Conservation (phyloP, 2,113 vertebrate genomes). For the Ranitomeya variabilis region DNA sequence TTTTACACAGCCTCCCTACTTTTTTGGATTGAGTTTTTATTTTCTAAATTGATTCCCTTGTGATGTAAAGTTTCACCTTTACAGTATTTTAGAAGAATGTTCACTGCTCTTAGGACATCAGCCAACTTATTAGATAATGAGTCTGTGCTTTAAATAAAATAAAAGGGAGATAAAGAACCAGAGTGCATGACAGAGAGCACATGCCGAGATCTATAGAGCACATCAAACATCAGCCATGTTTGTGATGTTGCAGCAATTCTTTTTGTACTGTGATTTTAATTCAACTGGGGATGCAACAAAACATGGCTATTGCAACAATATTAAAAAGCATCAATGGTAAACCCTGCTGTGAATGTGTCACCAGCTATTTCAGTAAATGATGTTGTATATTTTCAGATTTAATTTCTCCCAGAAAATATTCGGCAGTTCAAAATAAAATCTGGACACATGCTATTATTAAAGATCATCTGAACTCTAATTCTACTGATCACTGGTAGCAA, state of each 20-base stretch:
- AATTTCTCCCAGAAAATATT: conserved; percentile 1
- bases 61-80: conserved; percentile 4
- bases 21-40: too few species aligned
- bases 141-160: conserved; percentile 34
- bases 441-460: conserved; percentile 48
- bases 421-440: neutral
- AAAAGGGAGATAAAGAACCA: conserved; percentile 17
- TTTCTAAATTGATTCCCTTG: neutral
- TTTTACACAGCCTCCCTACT: too few species aligned
- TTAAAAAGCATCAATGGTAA: neutral
- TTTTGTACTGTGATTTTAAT: conserved; percentile 45
- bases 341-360: neutral
- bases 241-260: conserved; percentile 44
- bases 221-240: conserved; percentile 41
- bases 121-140: conserved; percentile 31
- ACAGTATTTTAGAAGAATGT: conserved; percentile 20
- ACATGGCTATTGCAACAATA: conserved; percentile 41
- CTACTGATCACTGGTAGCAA: conserved; percentile 32
- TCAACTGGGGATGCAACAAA: conserved; percentile 40
- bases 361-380: neutral
- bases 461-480: conserved; percentile 29
- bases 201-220: conserved; percentile 36
- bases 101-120: conserved; percentile 12
- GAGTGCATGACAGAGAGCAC: conserved; percentile 25
- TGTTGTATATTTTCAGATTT: neutral